Base-by-base conservation (phyloP, 2,113 vertebrate genomes). In the Salvelinus sp. region DNA sequence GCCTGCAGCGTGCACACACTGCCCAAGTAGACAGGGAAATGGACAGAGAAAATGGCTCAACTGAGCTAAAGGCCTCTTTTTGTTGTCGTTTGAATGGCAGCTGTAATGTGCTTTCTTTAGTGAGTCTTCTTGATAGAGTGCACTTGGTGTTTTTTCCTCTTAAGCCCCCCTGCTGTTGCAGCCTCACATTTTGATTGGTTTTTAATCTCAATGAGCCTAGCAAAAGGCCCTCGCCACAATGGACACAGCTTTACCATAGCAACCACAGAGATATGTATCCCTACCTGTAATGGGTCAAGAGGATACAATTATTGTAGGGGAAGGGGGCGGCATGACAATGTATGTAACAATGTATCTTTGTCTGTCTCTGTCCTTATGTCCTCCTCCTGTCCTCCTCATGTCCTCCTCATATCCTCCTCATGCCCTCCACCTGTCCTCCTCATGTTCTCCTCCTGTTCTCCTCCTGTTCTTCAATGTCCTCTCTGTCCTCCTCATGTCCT, bases 171-270 rank as follows among this genome's bases (percentile, higher is more conserved):
- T 68, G 4, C 66, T 6, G 66, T 38, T 33, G 1, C 28, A 30
- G 66, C 25, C 66, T 68, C 30, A 33, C 16, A 16, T 7, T 68
- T 16, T 5, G 66, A 38, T 20, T 28, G 9, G 5, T 62, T 72
- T 47, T 71, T 62, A 69, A 33, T 66, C 30, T 58, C 23, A 48
- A 48, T 58, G 72, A 69, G 66, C 54, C 28, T 48, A 67, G 16
- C 60, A 62, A 18, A 33, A 68, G 28, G 28, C 66, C 18, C 30
- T 33, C 66, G 3, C 66, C 30, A n/a, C 27, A 30, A 68, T 33
- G 6, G 6, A 68, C 62, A 57, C 28, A 13, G 33, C 77, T 80
- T 84, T 18, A 72, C 71, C 75, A 85, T 75, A 69, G 76, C 71
- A 84, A 76, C 76, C 47, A 7, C 38, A 44, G 9, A 70, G 5